phyloP scores from a whole-genome alignment of 2,797 vertebrate species.

The Tympanoctomys barrerae region DNA sequence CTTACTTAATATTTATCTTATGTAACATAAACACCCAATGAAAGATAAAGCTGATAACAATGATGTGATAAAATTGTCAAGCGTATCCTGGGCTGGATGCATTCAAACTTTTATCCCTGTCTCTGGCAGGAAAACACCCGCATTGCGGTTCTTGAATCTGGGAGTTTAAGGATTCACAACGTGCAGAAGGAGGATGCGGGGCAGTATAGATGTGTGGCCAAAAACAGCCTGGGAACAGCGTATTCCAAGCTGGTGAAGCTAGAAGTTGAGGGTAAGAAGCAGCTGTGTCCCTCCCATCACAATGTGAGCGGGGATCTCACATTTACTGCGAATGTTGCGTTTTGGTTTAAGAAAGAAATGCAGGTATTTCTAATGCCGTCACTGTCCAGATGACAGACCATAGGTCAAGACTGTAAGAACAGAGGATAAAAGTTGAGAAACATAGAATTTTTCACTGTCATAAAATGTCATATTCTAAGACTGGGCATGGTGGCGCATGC shows the following conservation, averaged over 20 bases:
- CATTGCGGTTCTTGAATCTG: slow-evolving; percentile 95
- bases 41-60: background rate
- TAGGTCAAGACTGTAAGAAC: background rate
- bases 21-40: background rate
- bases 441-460: background rate
- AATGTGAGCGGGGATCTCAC: background rate
- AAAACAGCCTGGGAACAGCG: slow-evolving; percentile 96
- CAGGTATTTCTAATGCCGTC: background rate
- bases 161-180: slow-evolving; percentile 96
- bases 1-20: background rate
- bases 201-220: slow-evolving; percentile 96
- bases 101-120: slow-evolving; percentile 41
- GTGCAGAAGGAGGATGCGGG: slow-evolving; percentile 97
- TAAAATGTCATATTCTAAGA: background rate
- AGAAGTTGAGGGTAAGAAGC: slow-evolving; percentile 94
- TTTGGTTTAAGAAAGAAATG: background rate
- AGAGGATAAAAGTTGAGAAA: background rate
- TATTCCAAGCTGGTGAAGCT: slow-evolving; percentile 95
- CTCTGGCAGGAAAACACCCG: slow-evolving; percentile 91
- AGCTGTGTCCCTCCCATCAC: background rate
- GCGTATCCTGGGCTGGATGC: background rate
- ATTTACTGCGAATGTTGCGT: rapidly evolving
- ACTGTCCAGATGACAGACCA: background rate
- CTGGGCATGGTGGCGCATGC: too few relatives aligned
- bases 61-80: background rate